Conservation (phyloP, 2,888 invertebrate genomes). For the Lochmaea capreae region DNA sequence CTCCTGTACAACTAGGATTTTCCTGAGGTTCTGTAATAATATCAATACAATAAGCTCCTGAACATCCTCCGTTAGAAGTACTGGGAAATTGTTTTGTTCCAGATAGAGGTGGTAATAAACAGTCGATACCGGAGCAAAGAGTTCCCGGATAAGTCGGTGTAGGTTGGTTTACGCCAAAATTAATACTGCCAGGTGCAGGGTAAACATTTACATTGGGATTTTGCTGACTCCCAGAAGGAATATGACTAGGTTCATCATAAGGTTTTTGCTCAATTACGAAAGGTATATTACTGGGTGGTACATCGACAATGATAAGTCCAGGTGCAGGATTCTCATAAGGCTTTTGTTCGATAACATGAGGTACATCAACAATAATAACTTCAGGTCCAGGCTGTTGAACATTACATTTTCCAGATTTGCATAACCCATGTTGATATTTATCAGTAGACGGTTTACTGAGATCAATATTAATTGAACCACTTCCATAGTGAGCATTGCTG, state of each 20-base stretch:
- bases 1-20: background rate
- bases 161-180: constrained; percentile 1
- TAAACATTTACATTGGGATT: background rate
- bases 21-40: background rate
- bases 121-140: constrained; percentile 16
- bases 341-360: too few species aligned
- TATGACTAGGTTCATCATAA: background rate
- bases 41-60: constrained; percentile 13
- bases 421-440: background rate
- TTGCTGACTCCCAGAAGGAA: background rate
- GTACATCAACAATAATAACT: background rate
- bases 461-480: background rate
- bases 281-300: background rate
- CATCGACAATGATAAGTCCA: background rate
- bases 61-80: constrained; percentile 11
- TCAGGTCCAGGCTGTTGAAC: background rate
- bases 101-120: constrained; percentile 1
- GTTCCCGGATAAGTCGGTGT: constrained; percentile 17
- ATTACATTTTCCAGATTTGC: constrained; percentile 1
- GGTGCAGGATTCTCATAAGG: background rate
- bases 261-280: too few species aligned
- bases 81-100: background rate
- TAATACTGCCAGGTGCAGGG: constrained; percentile 12
- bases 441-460: background rate
- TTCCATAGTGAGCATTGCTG: background rate